Base-by-base conservation (phyloP, 2,113 vertebrate species). In the Nanorana parkeri region DNA sequence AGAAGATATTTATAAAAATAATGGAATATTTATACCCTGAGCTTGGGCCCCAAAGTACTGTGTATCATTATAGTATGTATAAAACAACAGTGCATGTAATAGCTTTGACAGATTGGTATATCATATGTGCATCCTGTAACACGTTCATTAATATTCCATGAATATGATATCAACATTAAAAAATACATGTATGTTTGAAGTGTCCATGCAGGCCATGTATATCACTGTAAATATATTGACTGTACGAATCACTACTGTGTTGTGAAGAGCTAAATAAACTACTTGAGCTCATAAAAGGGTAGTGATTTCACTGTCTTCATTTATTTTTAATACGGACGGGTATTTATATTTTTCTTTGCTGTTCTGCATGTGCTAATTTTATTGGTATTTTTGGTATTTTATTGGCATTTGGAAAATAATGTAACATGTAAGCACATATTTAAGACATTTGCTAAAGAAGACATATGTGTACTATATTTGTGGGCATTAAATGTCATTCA, bases 201-300 rank as follows among this genome's bases (percentile, higher is more conserved):
- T 24, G 63, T 65, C 17, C 26, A 29, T 52, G 16, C 17, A 24
- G 23, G 23, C 7, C 21, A 54, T 71, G 68, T 54, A 47, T 13
- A 47, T 47, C 41, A 47, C 29, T 36, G 21, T 54, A 26, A 26
- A 47, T 52, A 16, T 54, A 26, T 54, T 23, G 2, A 71, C 8
- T 54, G 51, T 71, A 54, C 4, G 17, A 71, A 19, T 71, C 68
- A 26, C 67, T 24, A 1, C 17, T 67, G 28, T 71, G 21, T 71
- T 52, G 68, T 71, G 36, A 54, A 71, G 54, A 24, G 13, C 32
- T 52, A 1, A 69, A 52, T 52, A 69, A 68, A 68, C n/a, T 51
- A 10, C 51, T 36, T 26, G 1, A 54, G 16, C 19, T 26, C 54
- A 52, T 54, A 28, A 21, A 63, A 24, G 13, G 11, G 1, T 15